Conservation (phyloP, 2,113 vertebrate species). For the Hemibagrus wyckioides region DNA sequence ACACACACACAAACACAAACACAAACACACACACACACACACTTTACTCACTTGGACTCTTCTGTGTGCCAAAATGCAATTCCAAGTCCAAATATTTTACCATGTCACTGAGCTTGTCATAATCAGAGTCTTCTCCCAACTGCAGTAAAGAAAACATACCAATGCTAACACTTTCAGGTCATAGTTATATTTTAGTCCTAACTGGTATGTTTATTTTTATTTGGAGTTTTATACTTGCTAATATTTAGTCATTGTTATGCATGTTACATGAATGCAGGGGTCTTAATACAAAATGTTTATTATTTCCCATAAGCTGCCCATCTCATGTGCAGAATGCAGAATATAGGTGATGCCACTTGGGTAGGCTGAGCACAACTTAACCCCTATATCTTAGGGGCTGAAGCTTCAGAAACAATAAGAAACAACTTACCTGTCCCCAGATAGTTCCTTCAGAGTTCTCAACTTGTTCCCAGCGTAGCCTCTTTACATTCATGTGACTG, state of each 20-base stretch:
- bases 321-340: not conserved
- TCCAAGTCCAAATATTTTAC: slow-evolving; percentile 98
- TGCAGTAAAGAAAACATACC: slow-evolving; percentile 61
- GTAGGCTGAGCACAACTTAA: not conserved
- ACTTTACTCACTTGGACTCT: slow-evolving; percentile 81
- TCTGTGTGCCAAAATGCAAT: slow-evolving; percentile 96
- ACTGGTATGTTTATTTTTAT: not conserved
- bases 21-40: slow-evolving; percentile 12
- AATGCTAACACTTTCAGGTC: not conserved
- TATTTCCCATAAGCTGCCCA: not conserved
- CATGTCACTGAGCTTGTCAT: slow-evolving; percentile 97
- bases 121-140: slow-evolving; percentile 91
- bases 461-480: slow-evolving; percentile 97
- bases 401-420: not conserved
- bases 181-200: not conserved
- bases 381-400: not conserved
- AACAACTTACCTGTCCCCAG: slow-evolving; percentile 88
- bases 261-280: not conserved
- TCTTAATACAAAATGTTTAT: not conserved
- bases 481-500: slow-evolving; percentile 96
- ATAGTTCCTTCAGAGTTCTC: slow-evolving; percentile 98
- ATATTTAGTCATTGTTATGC: not conserved
- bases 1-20: not conserved
- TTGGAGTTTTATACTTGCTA: not conserved
- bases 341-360: not conserved